phyloP scores from a whole-genome alignment of 2,113 vertebrate genomes.

The Prolemur simus region DNA sequence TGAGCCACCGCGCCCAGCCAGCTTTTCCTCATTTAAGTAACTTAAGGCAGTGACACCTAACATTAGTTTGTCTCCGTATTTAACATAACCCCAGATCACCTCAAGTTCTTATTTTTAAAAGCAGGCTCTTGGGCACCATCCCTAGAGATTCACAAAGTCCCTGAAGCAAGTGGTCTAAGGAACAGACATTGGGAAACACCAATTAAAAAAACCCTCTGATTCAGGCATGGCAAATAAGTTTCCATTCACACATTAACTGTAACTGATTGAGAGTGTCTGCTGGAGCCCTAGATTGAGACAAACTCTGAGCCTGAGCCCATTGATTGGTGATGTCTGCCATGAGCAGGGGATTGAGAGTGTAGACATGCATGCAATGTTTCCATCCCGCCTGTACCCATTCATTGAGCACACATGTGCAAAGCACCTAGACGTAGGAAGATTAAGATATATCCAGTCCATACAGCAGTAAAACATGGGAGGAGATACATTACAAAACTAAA shows the following conservation, averaged over 20 bases:
- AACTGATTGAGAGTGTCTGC: neutral
- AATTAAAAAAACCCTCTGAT: neutral
- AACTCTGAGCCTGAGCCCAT: neutral
- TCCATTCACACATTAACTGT: neutral
- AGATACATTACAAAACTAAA: neutral
- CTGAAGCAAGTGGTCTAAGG: neutral
- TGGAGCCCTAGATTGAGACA: neutral
- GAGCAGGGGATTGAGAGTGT: neutral
- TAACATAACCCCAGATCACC: neutral
- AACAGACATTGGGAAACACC: neutral
- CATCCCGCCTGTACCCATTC: neutral
- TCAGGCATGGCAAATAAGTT: neutral
- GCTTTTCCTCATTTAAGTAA: neutral
- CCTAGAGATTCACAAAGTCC: neutral
- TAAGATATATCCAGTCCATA: neutral
- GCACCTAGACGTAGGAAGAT: neutral
- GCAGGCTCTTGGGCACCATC: neutral
- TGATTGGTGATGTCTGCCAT: constrained; percentile 31
- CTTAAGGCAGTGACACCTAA: neutral
- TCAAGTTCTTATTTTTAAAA: constrained; percentile 31
- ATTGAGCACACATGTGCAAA: neutral
- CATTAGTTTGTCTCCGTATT: neutral
- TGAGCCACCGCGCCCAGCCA: no score
- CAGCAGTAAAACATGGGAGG: neutral
- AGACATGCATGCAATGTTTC: fast-evolving